Conservation (phyloP, 2,888 invertebrate genomes). For the Erynnis tages region DNA sequence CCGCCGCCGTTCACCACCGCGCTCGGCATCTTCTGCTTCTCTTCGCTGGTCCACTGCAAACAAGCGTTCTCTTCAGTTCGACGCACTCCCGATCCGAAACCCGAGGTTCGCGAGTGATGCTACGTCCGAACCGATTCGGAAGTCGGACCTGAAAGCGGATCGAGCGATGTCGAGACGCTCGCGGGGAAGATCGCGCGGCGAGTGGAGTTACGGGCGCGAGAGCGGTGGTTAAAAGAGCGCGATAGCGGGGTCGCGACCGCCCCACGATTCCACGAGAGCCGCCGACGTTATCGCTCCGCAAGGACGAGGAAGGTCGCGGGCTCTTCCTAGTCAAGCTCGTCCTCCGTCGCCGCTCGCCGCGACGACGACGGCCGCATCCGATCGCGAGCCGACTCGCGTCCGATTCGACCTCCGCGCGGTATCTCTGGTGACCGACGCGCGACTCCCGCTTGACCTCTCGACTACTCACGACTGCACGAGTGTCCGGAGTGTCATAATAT, state of each 20-base stretch:
- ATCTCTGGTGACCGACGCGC: too few species aligned
- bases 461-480: conserved; percentile 39
- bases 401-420: too few species aligned
- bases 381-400: not conserved
- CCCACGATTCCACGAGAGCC: conserved; percentile 58
- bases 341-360: conserved; percentile 28
- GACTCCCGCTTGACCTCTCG: conserved; percentile 42
- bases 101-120: not conserved
- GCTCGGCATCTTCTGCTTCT: conserved; percentile 54
- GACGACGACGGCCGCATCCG: conserved; percentile 15
- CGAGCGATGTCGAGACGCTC: conserved; percentile 30
- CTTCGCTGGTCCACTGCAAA: conserved; percentile 46
- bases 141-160: conserved; percentile 15
- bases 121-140: not conserved
- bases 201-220: conserved; percentile 52
- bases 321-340: conserved; percentile 41
- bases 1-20: conserved; percentile 59
- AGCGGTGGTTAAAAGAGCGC: conserved; percentile 60
- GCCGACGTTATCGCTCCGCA: conserved; percentile 53
- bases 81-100: conserved; percentile 32
- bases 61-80: conserved; percentile 34
- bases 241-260: conserved; percentile 62
- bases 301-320: conserved; percentile 71
- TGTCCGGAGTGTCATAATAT: conserved; percentile 41
- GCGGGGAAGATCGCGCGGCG: conserved; percentile 46